Conservation (phyloP, 53 echinoderm and acorn worm genomes). For the Zoroaster sp. region DNA sequence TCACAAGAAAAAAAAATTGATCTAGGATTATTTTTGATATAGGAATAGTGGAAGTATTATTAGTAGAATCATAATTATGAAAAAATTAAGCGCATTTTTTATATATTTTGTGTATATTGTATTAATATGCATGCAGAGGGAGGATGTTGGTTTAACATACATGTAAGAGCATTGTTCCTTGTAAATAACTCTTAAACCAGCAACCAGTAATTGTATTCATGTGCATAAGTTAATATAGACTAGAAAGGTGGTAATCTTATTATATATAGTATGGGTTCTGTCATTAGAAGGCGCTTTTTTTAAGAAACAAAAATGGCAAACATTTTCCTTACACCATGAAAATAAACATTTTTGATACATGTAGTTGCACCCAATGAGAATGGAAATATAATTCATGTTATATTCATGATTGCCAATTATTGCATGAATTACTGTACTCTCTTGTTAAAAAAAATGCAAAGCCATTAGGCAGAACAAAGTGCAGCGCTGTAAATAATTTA, state of each 20-base stretch:
- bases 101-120: slow-evolving; percentile 58
- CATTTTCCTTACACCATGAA: neutral
- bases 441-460: neutral
- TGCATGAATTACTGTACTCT: neutral
- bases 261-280: neutral
- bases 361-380: neutral
- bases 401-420: neutral
- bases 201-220: slow-evolving; percentile 39
- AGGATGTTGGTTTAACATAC: neutral
- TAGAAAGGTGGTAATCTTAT: neutral
- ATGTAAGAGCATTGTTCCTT: neutral
- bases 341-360: neutral
- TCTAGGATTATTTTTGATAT: slow-evolving; percentile 54
- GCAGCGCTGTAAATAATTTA: neutral
- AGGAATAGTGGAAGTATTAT: slow-evolving; percentile 8
- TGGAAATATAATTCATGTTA: no score
- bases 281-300: neutral
- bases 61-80: slow-evolving; percentile 32
- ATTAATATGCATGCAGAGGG: slow-evolving; percentile 13
- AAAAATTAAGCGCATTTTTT: slow-evolving; percentile 5
- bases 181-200: slow-evolving; percentile 11
- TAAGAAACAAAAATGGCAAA: neutral
- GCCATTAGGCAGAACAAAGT: neutral
- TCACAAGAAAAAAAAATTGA: neutral
- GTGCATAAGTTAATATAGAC: slow-evolving; percentile 20